Evolutionary conservation across 1,140 invertebrate species (phyloP), one percentile per base, ranked within the genome.

Genomic region (Muscidifurax raptorellus): DNA sequence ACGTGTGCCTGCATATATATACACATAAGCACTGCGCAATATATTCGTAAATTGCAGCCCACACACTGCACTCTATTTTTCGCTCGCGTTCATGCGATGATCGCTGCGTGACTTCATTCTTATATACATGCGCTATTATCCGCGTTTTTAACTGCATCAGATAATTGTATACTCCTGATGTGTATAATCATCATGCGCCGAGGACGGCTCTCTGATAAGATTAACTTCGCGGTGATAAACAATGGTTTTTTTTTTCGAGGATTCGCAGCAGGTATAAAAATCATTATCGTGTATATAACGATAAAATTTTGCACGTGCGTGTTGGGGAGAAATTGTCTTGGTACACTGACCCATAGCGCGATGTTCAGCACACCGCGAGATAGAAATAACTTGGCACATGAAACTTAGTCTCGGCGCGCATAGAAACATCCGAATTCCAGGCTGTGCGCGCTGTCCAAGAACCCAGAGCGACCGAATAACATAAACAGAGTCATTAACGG

Each of bases 371-470:
- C n/a, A n/a, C n/a, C n/a, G 81, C 75, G 72, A 75, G 89, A 86
- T 90, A 86, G 86, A 91, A 92, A 92, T 92, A 91, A 89, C 90
- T 87, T 88, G 78, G 75, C 86, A 87, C 82, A 79, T 84, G 76
- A 84, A 79, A 18, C 18, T 36, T 36, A 25, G 76, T 30, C 59
- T n/a, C 28, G 44, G 77, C 77, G 76, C 85, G 86, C 87, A 77
- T 82, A 79, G 79, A 82, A 80, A 82, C 80, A 82, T 59, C 75
- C 75, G 67, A 79, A 85, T 82, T 85, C 84, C 80, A 74, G 59
- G 18, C 13, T 18, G 28, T 32, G 22, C 0, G 18, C 27, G n/a
- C 59, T 22, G 25, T 47, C 76, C 47, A 52, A 78, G 12, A 18
- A 79, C 27, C 22, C 28, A 69, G 81, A 85, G 80, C 36, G 7